Conservation (phyloP, 2,888 invertebrate species). For the Galerucella pusilla region DNA sequence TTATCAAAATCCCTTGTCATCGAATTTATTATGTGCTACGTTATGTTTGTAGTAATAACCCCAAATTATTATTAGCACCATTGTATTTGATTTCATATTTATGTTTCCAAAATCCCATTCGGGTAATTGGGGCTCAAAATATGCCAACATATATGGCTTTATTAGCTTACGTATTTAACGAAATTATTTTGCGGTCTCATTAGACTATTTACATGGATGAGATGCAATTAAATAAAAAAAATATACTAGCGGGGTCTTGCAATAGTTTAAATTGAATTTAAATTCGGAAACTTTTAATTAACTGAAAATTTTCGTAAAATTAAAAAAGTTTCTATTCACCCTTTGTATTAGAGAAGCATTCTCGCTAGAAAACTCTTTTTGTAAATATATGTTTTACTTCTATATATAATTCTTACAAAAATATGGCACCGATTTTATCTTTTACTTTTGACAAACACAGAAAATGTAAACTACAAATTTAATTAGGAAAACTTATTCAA, state of each 20-base stretch:
- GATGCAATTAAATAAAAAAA: neutral
- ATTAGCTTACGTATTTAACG: neutral
- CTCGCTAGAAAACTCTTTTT: neutral
- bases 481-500: neutral
- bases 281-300: too few relatives aligned
- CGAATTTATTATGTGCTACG: constrained; percentile 47
- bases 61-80: constrained; percentile 47
- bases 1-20: constrained; percentile 49
- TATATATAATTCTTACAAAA: neutral
- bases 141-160: neutral
- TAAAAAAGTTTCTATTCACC: too few relatives aligned
- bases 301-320: too few relatives aligned
- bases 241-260: neutral
- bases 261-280: too few relatives aligned
- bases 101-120: constrained; percentile 18
- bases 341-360: neutral
- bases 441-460: neutral
- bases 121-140: constrained; percentile 7
- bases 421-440: neutral
- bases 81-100: constrained; percentile 29
- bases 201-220: neutral
- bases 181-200: neutral
- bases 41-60: constrained; percentile 47
- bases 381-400: neutral
- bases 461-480: neutral